Evolutionary conservation across 2,797 vertebrate species (phyloP).

Genomic region (Heterohyrax brucei): DNA sequence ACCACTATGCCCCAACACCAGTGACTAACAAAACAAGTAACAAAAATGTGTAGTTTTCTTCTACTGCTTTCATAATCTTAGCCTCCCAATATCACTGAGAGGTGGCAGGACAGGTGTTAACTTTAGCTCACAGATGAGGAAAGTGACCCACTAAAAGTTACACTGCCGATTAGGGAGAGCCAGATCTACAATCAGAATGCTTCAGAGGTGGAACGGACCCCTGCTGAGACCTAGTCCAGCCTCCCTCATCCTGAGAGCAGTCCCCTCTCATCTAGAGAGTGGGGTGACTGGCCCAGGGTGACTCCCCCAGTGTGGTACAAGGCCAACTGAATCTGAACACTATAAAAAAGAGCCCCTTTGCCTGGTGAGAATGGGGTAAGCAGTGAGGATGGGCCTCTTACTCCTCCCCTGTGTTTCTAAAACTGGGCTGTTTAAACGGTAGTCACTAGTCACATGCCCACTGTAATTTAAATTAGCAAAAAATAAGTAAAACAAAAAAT

Average conservation of each 20-base stretch:
- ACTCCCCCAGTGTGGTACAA: not conserved
- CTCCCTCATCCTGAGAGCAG: not conserved
- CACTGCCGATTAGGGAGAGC: not conserved
- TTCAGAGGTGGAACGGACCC: not conserved
- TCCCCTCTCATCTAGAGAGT: not conserved
- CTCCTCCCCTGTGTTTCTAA: not conserved
- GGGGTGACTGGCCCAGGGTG: not conserved
- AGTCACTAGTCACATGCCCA: not conserved
- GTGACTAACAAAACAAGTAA: not conserved
- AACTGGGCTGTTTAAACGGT: not conserved
- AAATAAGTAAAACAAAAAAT: slow-evolving; percentile 25
- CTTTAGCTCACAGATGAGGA: not conserved
- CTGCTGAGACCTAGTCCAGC: not conserved
- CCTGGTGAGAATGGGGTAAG: not conserved
- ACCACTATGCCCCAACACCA: not conserved
- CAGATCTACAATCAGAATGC: not conserved
- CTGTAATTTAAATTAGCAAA: not conserved
- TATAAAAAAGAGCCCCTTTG: not conserved
- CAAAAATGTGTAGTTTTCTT: not conserved
- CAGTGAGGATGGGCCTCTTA: not conserved
- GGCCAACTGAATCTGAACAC: not conserved
- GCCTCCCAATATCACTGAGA: not conserved
- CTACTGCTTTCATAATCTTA: not conserved
- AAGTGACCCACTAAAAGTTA: not conserved
- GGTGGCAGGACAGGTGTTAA: not conserved